Conservation (phyloP, 2,113 vertebrate genomes). For the Thomomys bottae region DNA sequence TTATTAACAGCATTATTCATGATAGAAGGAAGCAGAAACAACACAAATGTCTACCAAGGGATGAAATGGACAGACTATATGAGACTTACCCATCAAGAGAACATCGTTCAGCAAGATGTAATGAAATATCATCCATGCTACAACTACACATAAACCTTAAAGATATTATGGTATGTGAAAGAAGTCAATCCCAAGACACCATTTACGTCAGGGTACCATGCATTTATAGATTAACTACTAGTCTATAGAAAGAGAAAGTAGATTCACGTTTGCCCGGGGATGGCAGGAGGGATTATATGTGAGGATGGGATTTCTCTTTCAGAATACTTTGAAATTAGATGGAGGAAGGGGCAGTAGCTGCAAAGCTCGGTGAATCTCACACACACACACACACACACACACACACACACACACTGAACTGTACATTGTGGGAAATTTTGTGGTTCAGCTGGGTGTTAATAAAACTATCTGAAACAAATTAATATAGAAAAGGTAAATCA, state of each 20-base stretch:
- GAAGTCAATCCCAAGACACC: background rate
- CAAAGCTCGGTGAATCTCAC: background rate
- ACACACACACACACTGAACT: background rate
- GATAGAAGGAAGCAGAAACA: background rate
- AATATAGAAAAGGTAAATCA: too few species aligned
- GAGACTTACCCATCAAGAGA: too few species aligned
- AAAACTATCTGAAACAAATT: background rate
- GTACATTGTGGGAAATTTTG: background rate
- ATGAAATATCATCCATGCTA: background rate
- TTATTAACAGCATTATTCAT: background rate
- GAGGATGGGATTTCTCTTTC: background rate
- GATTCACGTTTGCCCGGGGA: background rate
- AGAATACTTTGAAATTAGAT: constrained; percentile 14
- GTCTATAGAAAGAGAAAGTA: background rate
- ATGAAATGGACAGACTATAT: background rate
- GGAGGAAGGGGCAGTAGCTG: background rate
- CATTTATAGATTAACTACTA: background rate
- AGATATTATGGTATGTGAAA: background rate
- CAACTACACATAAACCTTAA: background rate
- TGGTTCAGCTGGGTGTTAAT: background rate
- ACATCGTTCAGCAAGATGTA: too few species aligned
- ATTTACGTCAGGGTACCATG: background rate
- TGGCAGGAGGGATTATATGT: too few species aligned
- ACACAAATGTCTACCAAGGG: background rate
- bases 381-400: too few species aligned